Conservation (phyloP, 2,797 vertebrate species). For the Eidolon dupreanum region DNA sequence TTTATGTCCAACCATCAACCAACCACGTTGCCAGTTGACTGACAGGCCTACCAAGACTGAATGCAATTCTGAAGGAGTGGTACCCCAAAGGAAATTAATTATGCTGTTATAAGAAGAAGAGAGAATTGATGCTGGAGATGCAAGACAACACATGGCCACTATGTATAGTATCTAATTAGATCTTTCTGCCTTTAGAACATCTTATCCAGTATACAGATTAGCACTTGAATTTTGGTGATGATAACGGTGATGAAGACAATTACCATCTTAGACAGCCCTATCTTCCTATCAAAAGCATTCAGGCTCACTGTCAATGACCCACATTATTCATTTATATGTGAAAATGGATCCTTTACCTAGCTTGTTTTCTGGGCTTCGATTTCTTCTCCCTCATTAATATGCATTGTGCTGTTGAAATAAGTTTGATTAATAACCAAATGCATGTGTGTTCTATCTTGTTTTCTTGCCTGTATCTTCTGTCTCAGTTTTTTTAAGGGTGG, state of each 20-base stretch:
- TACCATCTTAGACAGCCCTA: not conserved
- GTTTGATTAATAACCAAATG: slow-evolving; percentile 57
- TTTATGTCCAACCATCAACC: not conserved
- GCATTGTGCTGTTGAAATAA: not conserved
- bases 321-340: not conserved
- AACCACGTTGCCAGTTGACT: not conserved
- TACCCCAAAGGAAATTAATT: not conserved
- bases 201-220: not conserved
- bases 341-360: not conserved
- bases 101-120: not conserved
- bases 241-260: not conserved
- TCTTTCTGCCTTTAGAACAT: not conserved
- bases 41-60: not conserved
- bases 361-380: slow-evolving; percentile 2
- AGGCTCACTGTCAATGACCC: not conserved
- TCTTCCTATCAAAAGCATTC: slow-evolving; percentile 13
- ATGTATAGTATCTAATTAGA: not conserved
- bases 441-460: slow-evolving; percentile 39
- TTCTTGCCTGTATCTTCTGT: slow-evolving; percentile 38
- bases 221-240: not conserved
- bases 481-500: slow-evolving; percentile 47
- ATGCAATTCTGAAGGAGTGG: not conserved
- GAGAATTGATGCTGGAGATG: not conserved
- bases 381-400: not conserved
- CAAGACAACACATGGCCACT: not conserved